Conservation (phyloP, 2,797 vertebrate species). For the Spinibarbus caldwelli region DNA sequence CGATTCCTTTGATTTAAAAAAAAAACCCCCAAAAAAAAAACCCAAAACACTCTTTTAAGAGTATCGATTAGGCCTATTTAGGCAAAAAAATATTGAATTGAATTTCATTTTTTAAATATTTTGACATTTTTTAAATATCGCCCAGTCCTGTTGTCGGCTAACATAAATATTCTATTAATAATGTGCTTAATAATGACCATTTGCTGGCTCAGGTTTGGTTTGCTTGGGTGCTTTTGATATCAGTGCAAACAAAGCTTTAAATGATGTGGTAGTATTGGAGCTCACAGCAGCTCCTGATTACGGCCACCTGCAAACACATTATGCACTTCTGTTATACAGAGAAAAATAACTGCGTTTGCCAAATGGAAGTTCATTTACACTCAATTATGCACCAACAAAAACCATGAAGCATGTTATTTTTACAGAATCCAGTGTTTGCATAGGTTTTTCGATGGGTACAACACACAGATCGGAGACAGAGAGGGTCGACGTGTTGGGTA, state of each 20-base stretch:
- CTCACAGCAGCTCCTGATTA: constrained; percentile 38
- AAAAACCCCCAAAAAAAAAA: not conserved
- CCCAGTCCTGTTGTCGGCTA: constrained; percentile 5
- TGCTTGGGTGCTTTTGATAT: constrained; percentile 40
- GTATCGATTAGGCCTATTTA: not conserved
- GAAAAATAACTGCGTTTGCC: constrained; percentile 32
- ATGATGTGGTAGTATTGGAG: constrained; percentile 27
- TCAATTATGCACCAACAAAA: constrained; percentile 39
- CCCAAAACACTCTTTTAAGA: no score
- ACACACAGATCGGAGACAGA: constrained; percentile 9
- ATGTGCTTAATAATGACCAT: constrained; percentile 23
- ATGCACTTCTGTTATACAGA: constrained; percentile 23
- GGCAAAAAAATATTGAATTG: not conserved
- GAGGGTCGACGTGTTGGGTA: not conserved
- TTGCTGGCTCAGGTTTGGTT: constrained; percentile 19
- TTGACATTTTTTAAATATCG: not conserved
- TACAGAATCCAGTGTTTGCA: constrained; percentile 21
- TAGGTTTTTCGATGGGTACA: not conserved
- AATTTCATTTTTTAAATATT: not conserved
- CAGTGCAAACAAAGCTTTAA: constrained; percentile 32
- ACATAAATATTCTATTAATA: constrained; percentile 43
- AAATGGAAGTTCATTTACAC: constrained; percentile 44
- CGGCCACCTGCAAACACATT: constrained; percentile 42
- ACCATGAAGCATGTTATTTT: constrained; percentile 17
- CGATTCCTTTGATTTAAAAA: not conserved